Evolutionary conservation across 1,140 invertebrate species (phyloP).

Genomic region (Drosophila kikkawai): DNA sequence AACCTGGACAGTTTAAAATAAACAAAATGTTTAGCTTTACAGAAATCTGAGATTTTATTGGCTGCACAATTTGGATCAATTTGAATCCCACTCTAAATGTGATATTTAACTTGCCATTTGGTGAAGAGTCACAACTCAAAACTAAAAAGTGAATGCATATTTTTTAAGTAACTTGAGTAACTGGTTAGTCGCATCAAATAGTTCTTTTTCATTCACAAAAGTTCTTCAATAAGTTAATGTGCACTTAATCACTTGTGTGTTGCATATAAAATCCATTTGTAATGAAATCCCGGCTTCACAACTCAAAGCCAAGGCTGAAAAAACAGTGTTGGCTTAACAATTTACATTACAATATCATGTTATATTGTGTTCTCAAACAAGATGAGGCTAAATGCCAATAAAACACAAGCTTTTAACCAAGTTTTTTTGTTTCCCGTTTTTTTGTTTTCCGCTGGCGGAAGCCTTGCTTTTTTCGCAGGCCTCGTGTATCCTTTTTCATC

Average conservation of each 20-base stretch:
- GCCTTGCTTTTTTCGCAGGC: slow-evolving; percentile 13
- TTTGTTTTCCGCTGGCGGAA: slow-evolving; percentile 10
- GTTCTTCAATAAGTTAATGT: background rate
- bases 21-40: background rate
- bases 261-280: slow-evolving; percentile 5
- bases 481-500: slow-evolving; percentile 44
- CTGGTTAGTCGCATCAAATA: background rate
- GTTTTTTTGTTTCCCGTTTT: slow-evolving; percentile 15
- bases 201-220: background rate
- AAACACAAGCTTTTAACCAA: slow-evolving; percentile 52
- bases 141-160: background rate
- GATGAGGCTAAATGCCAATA: slow-evolving; percentile 70
- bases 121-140: background rate
- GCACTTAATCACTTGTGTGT: background rate
- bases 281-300: slow-evolving; percentile 30
- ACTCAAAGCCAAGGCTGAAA: slow-evolving; percentile 28
- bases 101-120: no score
- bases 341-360: slow-evolving; percentile 73
- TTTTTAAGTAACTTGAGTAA: background rate
- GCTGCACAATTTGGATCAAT: background rate
- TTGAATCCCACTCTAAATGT: background rate
- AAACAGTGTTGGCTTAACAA: slow-evolving; percentile 58
- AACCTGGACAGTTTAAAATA: background rate
- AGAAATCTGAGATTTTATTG: background rate
- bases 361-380: slow-evolving; percentile 51